Evolutionary conservation across 2,113 vertebrate genomes (phyloP), one percentile per base, ranked within the genome.

Genomic region (Cettia cetti): DNA sequence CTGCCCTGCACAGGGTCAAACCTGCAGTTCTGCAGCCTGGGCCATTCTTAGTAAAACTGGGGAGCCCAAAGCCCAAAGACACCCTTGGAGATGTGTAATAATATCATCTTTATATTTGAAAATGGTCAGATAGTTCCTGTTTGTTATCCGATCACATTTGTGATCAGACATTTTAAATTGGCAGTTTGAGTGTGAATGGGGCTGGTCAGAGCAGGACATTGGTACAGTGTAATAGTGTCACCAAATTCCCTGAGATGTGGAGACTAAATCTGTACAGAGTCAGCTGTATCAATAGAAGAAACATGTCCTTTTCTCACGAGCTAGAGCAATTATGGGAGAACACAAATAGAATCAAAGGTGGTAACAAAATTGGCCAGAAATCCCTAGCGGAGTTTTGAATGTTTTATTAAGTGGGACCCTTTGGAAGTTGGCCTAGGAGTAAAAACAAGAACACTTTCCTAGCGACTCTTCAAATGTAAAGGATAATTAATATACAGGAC

Each of bases 401-500:
- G 88, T 81, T 96, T 93, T 89, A 90, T 95, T 95, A 88, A 72
- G 49, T 60, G 74, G 57, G 74, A 95, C 82, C 92, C 82, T 83
- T 77, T 93, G 88, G 82, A 96, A 93, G 76, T 11, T 92, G 92
- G 92, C 92, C 92, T 92, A 68, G 49, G 33, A 83, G 69, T 81
- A 20, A 92, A 90, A 95, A 54, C 39, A 92, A 72, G 72, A 95
- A 74, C 64, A 21, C 52, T 70, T 84, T 96, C 44, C 79, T 93
- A 71, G 76, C 13, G 9, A 28, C 82, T 92, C 86, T 68, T 78
- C 69, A 92, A 56, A 42, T 68, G 79, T 93, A 94, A 94, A 93
- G 95, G 96, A 95, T 95, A 97, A 92, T 96, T 95, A 97, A 96
- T 93, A 68, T 86, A 95, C 91, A 93, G 95, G 93, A 90, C 76